These are phyloP conservation scores for Caenorhabditis auriculariae DNA, from an alignment of 2,888 invertebrate genomes.

Conservation along the genomic window DNA sequence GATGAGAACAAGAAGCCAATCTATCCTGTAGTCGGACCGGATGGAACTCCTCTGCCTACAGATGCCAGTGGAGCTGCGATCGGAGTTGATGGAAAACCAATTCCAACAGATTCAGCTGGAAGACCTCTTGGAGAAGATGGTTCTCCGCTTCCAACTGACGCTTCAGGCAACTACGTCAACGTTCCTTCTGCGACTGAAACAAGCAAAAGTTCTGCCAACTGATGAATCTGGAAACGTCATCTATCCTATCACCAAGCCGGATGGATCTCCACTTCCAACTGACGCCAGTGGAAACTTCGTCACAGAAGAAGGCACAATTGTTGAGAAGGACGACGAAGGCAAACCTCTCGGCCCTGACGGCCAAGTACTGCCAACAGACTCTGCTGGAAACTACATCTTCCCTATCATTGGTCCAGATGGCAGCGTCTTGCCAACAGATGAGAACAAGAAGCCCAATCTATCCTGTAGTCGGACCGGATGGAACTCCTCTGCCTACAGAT, in stretches of 20 bases:
- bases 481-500: slow-evolving; percentile 9
- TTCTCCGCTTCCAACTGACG: slow-evolving; percentile 20
- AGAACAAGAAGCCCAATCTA: slow-evolving; percentile 4
- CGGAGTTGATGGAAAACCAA: slow-evolving; percentile 9
- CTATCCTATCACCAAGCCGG: slow-evolving; percentile 13
- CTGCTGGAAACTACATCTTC: slow-evolving; percentile 2
- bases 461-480: slow-evolving; percentile 16
- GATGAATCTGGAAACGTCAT: slow-evolving; percentile 7
- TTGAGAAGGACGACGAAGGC: slow-evolving; percentile 1
- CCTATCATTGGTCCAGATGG: slow-evolving; percentile 13
- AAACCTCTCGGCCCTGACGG: neutral
- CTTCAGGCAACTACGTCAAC: neutral
- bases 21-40: slow-evolving; percentile 1
- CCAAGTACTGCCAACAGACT: slow-evolving; percentile 1
- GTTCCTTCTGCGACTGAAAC: neutral
- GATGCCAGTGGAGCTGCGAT: neutral
- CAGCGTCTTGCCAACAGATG: slow-evolving; percentile 3
- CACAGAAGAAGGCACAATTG: neutral
- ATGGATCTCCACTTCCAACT: slow-evolving; percentile 15
- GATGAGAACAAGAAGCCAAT: slow-evolving; percentile 8
- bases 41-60: neutral
- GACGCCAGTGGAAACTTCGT: too few relatives aligned
- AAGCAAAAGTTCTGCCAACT: slow-evolving; percentile 2
- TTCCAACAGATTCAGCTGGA: slow-evolving; percentile 6
- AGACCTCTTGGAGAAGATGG: slow-evolving; percentile 14